phyloP scores from a whole-genome alignment of 53 echinoderm and acorn worm species.

The Glandiceps talaboti region DNA sequence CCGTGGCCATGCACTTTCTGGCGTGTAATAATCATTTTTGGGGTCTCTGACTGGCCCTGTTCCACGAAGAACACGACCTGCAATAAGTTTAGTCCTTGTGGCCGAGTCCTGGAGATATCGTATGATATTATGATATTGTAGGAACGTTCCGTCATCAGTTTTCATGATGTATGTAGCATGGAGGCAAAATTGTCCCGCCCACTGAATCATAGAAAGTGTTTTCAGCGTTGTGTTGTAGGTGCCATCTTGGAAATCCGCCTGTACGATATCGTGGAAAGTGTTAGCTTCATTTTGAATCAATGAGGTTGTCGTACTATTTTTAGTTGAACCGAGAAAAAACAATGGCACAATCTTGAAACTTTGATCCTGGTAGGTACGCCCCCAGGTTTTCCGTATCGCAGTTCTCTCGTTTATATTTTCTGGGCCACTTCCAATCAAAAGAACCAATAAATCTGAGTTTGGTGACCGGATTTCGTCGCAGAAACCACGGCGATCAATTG shows the following conservation, averaged over 20 bases:
- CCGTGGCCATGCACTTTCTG: conserved; percentile 1
- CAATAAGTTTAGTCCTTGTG: neutral
- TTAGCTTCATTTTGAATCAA: conserved; percentile 10
- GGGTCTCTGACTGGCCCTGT: neutral
- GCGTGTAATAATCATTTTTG: conserved; percentile 7
- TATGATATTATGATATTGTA: conserved; percentile 16
- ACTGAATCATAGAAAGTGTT: conserved; percentile 19
- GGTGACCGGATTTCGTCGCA: neutral
- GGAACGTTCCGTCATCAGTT: conserved; percentile 15
- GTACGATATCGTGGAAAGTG: conserved; percentile 11
- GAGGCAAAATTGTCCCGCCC: conserved; percentile 15
- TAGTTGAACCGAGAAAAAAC: conserved; percentile 10
- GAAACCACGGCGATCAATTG: neutral
- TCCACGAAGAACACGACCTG: neutral
- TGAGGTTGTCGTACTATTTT: neutral
- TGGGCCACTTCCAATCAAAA: neutral
- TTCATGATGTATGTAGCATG: conserved; percentile 13
- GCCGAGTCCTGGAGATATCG: neutral
- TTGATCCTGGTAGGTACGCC: neutral
- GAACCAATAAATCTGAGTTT: neutral
- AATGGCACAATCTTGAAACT: neutral
- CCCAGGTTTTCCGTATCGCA: neutral
- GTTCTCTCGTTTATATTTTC: neutral
- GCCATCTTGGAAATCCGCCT: conserved; percentile 11
- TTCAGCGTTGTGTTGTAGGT: conserved; percentile 15